Evolutionary conservation across 2,888 invertebrate species (phyloP), one percentile per base, ranked within the genome.

Genomic region (Stenodera caucasica): DNA sequence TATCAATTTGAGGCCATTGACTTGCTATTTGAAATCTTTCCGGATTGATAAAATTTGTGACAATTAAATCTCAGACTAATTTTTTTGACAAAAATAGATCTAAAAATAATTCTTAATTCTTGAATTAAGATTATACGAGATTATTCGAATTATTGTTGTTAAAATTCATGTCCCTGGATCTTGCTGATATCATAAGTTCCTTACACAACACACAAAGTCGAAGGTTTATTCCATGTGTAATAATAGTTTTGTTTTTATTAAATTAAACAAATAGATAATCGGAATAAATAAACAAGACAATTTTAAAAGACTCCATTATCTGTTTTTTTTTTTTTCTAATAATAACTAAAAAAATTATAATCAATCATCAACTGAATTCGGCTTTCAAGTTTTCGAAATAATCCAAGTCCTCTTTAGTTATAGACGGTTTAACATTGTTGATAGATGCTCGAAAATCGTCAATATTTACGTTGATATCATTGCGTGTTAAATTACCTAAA

Each of bases 361-460:
- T 29, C 14, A 11, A 5, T 9, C 11, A 69, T 14, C 65, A 68
- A 64, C 72, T 67, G 37, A 78, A 66, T 66, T 79, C 77, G n/a
- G 63, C 62, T 57, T 74, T 74, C 45, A 80, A 68, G 58, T 75
- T 74, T 14, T 85, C 84, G 71, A 88, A 92, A 77, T 90, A 90
- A 18, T 82, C 80, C 72, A 91, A 80, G 78, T 92, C 92, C 58
- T 85, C 84, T 35, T 82, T 81, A 26, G 86, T 88, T 12, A 92
- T 87, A 0, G 92, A 91, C 1, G 91, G 90, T 62, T 87, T 84
- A 66, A 90, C 85, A 54, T 86, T 82, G 58, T 81, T 80, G 15
- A 88, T 83, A 0, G 90, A 88, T 51, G 83, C 79, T 67, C 82
- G 78, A 67, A 92, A 86, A 75, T 92, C 91, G 0, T 85, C 82